Percentiles rank a stretch among this genome's conserved stretches.
Evolutionary conservation across 2,888 invertebrate species (phyloP).

Genomic region (Furcula furcula): DNA sequence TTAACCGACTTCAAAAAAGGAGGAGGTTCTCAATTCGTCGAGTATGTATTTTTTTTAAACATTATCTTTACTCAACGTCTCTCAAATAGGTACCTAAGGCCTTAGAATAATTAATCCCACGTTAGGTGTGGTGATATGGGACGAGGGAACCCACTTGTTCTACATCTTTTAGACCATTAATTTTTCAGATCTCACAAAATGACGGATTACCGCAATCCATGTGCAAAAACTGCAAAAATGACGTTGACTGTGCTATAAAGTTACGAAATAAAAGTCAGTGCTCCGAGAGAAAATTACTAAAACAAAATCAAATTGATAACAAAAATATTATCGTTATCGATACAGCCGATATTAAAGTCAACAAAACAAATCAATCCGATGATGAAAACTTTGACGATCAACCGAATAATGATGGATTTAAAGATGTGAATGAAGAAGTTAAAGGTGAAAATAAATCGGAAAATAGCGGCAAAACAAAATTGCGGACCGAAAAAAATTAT

Average conservation of each 20-base stretch:
- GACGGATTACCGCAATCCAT: slow-evolving; percentile 19
- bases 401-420: slow-evolving; percentile 2
- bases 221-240: slow-evolving; percentile 13
- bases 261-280: slow-evolving; percentile 10
- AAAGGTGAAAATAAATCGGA: slow-evolving; percentile 9
- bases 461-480: slow-evolving; percentile 14
- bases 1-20: too few relatives aligned
- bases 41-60: too few relatives aligned
- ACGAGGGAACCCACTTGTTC: too few relatives aligned
- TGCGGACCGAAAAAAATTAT: slow-evolving; percentile 3
- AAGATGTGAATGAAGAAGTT: slow-evolving; percentile 7
- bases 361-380: not conserved
- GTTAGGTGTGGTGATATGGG: too few relatives aligned
- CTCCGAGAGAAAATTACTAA: slow-evolving; percentile 5
- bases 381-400: slow-evolving; percentile 6
- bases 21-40: too few relatives aligned
- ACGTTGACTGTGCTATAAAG: slow-evolving; percentile 6
- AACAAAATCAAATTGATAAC: slow-evolving; percentile 3
- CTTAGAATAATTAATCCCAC: too few relatives aligned
- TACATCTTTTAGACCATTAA: too few relatives aligned
- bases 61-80: too few relatives aligned
- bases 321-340: not conserved
- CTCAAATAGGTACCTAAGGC: too few relatives aligned
- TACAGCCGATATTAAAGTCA: not conserved
- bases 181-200: slow-evolving; percentile 14